Percentiles rank a stretch among this genome's conserved stretches.
phyloP scores from a whole-genome alignment of 2,113 vertebrate species.

The Rutilus rutilus region DNA sequence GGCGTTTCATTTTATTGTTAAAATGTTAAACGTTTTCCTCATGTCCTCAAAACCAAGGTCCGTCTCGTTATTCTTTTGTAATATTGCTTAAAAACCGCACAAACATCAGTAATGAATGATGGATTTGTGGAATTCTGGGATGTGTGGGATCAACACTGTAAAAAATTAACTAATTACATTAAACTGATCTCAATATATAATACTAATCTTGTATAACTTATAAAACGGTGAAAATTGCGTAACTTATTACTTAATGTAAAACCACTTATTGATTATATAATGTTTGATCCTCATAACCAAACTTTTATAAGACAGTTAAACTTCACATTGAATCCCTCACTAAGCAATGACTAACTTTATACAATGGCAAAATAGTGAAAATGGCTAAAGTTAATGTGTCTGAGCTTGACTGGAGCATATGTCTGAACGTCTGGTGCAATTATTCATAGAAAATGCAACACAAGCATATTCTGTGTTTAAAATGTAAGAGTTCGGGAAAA shows the following conservation, averaged over 20 bases:
- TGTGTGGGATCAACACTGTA: not conserved
- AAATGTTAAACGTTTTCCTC: not conserved
- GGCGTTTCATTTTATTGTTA: no score
- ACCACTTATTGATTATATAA: no score
- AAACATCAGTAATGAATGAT: not conserved
- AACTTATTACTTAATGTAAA: no score
- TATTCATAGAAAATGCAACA: not conserved
- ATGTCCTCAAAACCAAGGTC: not conserved
- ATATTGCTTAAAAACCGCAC: not conserved
- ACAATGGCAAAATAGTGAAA: no score
- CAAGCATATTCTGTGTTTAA: not conserved
- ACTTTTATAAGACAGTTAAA: not conserved
- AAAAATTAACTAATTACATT: no score
- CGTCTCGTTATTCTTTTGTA: not conserved
- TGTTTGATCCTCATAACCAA: not conserved
- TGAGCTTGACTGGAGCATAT: conserved; percentile 5
- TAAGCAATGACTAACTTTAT: not conserved
- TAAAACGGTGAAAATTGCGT: no score
- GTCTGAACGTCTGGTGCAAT: not conserved
- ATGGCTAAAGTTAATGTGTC: not conserved
- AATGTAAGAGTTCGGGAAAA: not conserved
- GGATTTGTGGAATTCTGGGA: not conserved
- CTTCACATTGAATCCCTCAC: not conserved
- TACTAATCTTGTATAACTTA: no score
- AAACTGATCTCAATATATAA: no score